Base-by-base conservation (phyloP, 2,113 vertebrate genomes). In the Verasper variegatus region DNA sequence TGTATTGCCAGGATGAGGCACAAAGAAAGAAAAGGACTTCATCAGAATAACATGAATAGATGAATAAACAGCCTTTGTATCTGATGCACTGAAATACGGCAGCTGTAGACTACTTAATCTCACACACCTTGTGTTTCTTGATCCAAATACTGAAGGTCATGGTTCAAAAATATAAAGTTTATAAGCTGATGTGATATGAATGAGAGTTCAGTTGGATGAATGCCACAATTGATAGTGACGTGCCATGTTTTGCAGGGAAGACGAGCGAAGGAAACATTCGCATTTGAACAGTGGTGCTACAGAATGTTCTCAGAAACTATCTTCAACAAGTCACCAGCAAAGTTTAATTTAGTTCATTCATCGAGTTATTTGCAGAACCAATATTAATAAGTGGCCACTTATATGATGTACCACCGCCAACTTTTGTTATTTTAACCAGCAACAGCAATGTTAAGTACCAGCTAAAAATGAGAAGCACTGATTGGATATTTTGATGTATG, bases 31-130 rank as follows among this genome's bases (percentile, higher is more conserved):
- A 62, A 5, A 3, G n/a, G 23, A 62, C 56, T 81, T 77, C 20
- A 81, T 84, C 15, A 71, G n/a, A 77, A 64, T 8, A 35, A 23
- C 47, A 52, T 65, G 15, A 69, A 79, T 79, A 68, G 13, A 60
- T 60, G 17, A 58, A 11, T 20, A 27, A 58, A 27, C 52, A n/a
- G 26, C 57, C 57, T 31, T 26, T 58, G 23, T 56, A 24, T 56
- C 23, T 14, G 12, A 57, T 15, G 3, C 55, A 57, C n/a, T 8
- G 20, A 54, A 54, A 54, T 21, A 21, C 55, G 1, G 4, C 12
- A 26, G 11, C 55, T 57, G 23, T 31, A 57, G 23, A 15, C 55
- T 57, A 26, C 55, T 14, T 54, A 26, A 57, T 27, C 24, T 31
- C 26, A 27, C 5, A 27, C 24, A 27, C 14, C 14, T 17, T 17